Percentiles rank a stretch among this genome's conserved stretches.
These are phyloP conservation scores for Mus spicilegus DNA, from an alignment of 2,113 vertebrate species.

Conservation along the genomic window DNA sequence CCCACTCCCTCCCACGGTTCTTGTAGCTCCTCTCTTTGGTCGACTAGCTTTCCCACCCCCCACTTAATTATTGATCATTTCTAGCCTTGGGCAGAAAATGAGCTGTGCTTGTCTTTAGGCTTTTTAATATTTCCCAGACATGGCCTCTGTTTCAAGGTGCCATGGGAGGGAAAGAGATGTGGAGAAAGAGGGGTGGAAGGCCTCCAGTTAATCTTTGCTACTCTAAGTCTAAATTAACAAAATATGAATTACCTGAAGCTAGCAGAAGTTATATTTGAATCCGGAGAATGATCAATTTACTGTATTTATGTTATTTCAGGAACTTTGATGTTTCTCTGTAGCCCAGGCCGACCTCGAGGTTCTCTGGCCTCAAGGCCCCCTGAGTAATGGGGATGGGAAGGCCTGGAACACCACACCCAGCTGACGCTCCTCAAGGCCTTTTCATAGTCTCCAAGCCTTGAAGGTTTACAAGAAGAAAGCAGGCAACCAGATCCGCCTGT, in stretches of 20 bases:
- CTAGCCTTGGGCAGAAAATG: conserved; percentile 42
- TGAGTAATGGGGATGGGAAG: background rate
- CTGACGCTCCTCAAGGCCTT: background rate
- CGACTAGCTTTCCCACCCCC: background rate
- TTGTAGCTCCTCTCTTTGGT: background rate
- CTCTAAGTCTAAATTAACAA: conserved; percentile 43
- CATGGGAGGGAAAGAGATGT: background rate
- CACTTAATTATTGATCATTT: conserved; percentile 61
- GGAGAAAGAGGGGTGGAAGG: background rate
- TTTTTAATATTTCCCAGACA: conserved; percentile 19
- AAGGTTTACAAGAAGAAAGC: conserved; percentile 23
- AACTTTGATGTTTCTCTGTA: background rate
- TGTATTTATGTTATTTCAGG: conserved; percentile 18
- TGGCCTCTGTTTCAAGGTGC: conserved; percentile 24
- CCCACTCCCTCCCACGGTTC: background rate
- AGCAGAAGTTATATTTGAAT: conserved; percentile 29
- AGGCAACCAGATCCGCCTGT: too few species aligned
- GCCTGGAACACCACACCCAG: background rate
- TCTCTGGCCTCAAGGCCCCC: background rate
- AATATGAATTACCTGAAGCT: conserved; percentile 3
- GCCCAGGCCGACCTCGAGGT: background rate
- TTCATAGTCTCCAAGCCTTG: background rate
- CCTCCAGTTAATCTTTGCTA: conserved; percentile 8
- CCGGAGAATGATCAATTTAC: conserved; percentile 33
- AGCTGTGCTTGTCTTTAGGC: conserved; percentile 27